Base-by-base conservation (phyloP, 2,888 invertebrate species). In the Neoitamus cyanurus region DNA sequence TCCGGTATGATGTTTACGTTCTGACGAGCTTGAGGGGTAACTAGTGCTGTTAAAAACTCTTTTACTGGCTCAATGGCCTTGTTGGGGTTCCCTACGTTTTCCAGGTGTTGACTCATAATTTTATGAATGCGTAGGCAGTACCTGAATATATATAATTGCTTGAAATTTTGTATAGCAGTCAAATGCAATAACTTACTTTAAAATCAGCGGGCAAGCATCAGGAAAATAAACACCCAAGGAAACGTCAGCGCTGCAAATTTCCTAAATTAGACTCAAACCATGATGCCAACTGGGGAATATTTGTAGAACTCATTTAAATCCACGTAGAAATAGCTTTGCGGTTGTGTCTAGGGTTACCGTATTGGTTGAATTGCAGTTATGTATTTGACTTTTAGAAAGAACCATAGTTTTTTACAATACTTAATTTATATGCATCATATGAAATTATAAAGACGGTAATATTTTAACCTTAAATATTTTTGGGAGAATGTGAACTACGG, bases 1-100 rank as follows among this genome's bases (percentile, higher is more conserved):
- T 90, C 91, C 1, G 89, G 87, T 34, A 89, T 90, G 3, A 91
- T 88, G 30, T 89, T 89, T 0, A 91, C 87, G 68, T 86, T 84
- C 30, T 86, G 69, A 4, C 91, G 89, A 2, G 87, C 86, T 3
- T 87, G 87, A 0, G 90, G 90, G 1, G 86, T 86, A 0, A 91
- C 89, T 36, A 90, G 86, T 46, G 90, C 88, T 0, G 88, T 89
- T 0, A 91, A 84, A 20, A 88, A 87, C 36, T 91, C 90, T 77
- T 88, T 88, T 0, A 90, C 77, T 0, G 70, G 25, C 70, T 30
- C 34, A 30, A 31, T n/a, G 1, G 1, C 70, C 1, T 58, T 58
- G 25, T 9, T 58, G 58, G 9, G 11, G 2, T 11, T 20, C 5
- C 9, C 58, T 5, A 25, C 2, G 58, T 15, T 20, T 58, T 20